Conservation (phyloP, 2,797 vertebrate species). For the Tragopan temminckii region DNA sequence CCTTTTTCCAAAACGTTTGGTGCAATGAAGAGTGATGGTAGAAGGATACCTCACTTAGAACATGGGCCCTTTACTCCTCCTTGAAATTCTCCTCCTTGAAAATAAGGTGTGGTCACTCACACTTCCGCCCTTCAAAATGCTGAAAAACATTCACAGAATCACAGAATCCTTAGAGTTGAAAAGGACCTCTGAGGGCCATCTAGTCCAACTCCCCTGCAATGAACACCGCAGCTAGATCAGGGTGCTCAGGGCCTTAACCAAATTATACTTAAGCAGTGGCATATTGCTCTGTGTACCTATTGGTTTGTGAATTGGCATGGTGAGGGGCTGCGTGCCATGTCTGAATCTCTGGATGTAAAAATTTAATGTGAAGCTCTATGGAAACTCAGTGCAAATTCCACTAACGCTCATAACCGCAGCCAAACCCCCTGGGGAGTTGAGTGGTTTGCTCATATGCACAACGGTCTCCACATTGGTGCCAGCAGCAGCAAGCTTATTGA, state of each 20-base stretch:
- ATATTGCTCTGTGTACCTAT: not conserved
- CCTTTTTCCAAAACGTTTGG: not conserved
- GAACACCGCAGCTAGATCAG: too few species aligned
- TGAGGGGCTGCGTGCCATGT: not conserved
- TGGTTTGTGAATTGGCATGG: not conserved
- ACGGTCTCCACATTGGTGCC: not conserved
- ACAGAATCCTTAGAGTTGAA: too few species aligned
- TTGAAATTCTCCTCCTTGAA: not conserved
- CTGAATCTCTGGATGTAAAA: not conserved
- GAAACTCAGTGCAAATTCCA: not conserved
- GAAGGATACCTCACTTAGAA: not conserved
- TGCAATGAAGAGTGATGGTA: not conserved
- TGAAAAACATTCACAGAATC: not conserved
- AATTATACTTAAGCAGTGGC: not conserved
- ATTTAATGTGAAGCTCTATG: not conserved
- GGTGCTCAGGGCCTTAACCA: too few species aligned
- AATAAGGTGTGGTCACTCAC: not conserved
- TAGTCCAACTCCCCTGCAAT: too few species aligned
- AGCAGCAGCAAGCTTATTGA: not conserved
- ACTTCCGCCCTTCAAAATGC: not conserved
- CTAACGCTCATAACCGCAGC: not conserved
- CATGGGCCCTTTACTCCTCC: not conserved
- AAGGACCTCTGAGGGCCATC: too few species aligned
- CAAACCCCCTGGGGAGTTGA: rapidly evolving
- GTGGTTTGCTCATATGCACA: not conserved